Evolutionary conservation across 2,888 invertebrate genomes (phyloP), one percentile per base, ranked within the genome.

Genomic region (Drosophila leonis): DNA sequence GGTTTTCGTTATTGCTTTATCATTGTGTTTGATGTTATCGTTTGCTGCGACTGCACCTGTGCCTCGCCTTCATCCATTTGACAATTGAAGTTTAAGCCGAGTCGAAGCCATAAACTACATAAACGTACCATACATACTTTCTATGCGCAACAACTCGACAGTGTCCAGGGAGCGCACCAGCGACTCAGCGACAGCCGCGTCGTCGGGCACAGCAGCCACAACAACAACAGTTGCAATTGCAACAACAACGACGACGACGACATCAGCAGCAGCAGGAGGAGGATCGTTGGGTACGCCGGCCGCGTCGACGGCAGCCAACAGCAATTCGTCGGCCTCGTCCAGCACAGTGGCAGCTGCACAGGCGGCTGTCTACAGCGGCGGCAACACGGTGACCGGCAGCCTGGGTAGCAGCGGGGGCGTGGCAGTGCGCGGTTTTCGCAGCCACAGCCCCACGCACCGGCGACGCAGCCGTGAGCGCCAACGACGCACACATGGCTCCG

Each of bases 381-480:
- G 90, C 90, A 90, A 90, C 87, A 88, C 84, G 90, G 90, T 83
- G 77, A 90, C 90, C 83, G 82, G 90, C 67, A 85, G 89, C 74
- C 73, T 85, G 20, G 73, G 87, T 63, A 80, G 87, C 70, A 91
- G 88, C 72, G 91, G 91, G 79, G 77, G 77, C 77, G 83, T 90
- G 90, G 84, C 69, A 52, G 86, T 90, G 54, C 86, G 92, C 42
- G 91, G 93, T 59, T 93, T 93, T 83, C 93, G 93, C 71, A 93
- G 93, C 85, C 93, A 93, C 82, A 93, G 93, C 78, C 93, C 93
- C 72, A 92, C 93, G 65, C 91, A 91, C 80, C 86, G 92, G 15
- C 90, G 92, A 29, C 90, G 92, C 56, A 93, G 93, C 80, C 91
- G 93, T 12, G 93, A 93, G 56, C 90, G 93, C 20, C 92, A 91